Percentiles rank a stretch among this genome's conserved stretches.
Conservation (phyloP, 2,113 vertebrate species). For the Chlorodrepanis virens region DNA sequence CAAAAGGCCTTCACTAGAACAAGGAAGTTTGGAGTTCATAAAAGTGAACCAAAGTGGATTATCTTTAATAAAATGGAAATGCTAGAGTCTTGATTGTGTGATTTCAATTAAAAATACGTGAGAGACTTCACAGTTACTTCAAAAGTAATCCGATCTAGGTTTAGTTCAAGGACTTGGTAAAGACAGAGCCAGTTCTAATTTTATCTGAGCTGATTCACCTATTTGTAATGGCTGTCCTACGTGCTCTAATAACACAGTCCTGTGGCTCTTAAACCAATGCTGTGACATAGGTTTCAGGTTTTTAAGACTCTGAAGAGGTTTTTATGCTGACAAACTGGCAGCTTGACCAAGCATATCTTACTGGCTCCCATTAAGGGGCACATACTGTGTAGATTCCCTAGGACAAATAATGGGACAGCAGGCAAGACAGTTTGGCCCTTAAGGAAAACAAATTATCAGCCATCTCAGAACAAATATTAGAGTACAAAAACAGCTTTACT, state of each 20-base stretch:
- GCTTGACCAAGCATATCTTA: not conserved
- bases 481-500: not conserved
- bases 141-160: slow-evolving; percentile 11
- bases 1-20: not conserved
- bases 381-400: not conserved
- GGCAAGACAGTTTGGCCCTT: not conserved
- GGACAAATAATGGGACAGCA: not conserved
- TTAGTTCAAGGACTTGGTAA: slow-evolving; percentile 56
- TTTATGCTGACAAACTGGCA: not conserved
- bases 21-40: not conserved
- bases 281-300: not conserved
- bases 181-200: slow-evolving; percentile 33
- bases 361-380: not conserved
- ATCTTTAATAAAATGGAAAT: not conserved
- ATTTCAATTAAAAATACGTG: not conserved
- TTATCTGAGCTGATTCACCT: not conserved
- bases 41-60: not conserved
- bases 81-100: not conserved
- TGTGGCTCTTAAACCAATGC: not conserved
- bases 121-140: not conserved
- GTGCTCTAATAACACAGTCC: not conserved
- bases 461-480: not conserved
- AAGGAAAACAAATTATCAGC: not conserved
- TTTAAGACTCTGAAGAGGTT: not conserved
- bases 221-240: not conserved